Base-by-base conservation (phyloP, 2,797 vertebrate species). In the Coregonus ussuriensis region DNA sequence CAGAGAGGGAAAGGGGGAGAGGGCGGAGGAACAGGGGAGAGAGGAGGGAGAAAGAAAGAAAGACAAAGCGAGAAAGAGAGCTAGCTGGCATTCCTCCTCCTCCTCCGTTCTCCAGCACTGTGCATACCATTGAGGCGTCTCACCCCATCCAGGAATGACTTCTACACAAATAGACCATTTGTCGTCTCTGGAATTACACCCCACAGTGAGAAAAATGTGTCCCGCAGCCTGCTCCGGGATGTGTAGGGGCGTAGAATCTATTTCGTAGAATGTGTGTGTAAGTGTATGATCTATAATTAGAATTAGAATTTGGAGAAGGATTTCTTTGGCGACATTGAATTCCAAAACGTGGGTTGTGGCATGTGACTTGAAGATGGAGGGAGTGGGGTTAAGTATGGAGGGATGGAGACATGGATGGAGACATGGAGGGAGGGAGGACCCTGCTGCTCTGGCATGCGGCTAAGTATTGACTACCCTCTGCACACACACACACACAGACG, bases 391-490 rank as follows among this genome's bases (percentile, higher is more conserved):
- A 66, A 25, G 4, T 4, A 66, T 6, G 5, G 33, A 69, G 59
- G 21, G 59, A 62, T 15, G 7, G 18, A 56, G 54, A 3, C 4
- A 11, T 18, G 56, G 56, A 62, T 0, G 56, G 6, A 72, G 77
- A n/a, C n/a, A n/a, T n/a, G 65, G 71, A 69, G 18, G 59, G 63
- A 81, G 70, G 75, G 85, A 81, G 54, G 63, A 77, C 52, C 74
- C 80, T 51, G 75, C 76, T 76, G 80, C 77, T 84, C 74, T 73
- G 53, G 71, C 79, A 75, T 83, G 56, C 53, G 11, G 67, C 47
- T 54, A 13, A 51, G 37, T 54, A 16, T 70, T 66, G 25, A 31
- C 13, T 33, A 66, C 13, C 73, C 47, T 35, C 13, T 74, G 65
- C 71, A 67, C 66, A 81, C 33, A 59, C 7, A 35, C 74, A 41